Evolutionary conservation across 2,113 vertebrate genomes (phyloP).

Genomic region (Bucco capensis): DNA sequence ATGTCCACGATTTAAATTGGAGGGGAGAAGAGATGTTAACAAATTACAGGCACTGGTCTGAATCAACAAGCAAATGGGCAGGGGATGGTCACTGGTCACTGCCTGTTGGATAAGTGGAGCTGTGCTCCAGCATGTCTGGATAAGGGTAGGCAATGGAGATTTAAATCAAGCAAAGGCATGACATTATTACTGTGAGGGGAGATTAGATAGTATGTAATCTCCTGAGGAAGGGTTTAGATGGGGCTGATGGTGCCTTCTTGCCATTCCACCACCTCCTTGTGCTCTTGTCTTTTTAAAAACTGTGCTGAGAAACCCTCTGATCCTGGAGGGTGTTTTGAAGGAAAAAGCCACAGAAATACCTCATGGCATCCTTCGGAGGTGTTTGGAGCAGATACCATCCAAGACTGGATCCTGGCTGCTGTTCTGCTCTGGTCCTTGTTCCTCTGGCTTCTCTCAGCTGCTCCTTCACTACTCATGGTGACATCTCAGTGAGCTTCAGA

Average conservation of each 20-base stretch:
- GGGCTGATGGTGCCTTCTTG: not conserved
- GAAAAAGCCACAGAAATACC: not conserved
- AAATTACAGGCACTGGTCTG: constrained; percentile 33
- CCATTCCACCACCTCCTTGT: not conserved
- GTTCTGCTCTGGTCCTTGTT: not conserved
- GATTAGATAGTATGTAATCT: constrained; percentile 25
- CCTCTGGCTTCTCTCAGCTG: not conserved
- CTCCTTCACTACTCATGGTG: not conserved
- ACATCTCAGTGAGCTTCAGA: not conserved
- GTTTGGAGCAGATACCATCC: fast-evolving
- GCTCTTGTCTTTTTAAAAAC: not conserved
- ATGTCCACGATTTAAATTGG: not conserved
- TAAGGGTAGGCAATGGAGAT: not conserved
- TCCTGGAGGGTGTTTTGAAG: fast-evolving
- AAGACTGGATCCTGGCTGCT: not conserved
- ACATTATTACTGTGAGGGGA: constrained; percentile 22
- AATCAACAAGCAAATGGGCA: not conserved
- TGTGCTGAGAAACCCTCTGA: not conserved
- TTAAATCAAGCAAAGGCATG: constrained; percentile 3
- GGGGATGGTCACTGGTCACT: not conserved
- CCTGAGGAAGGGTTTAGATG: not conserved
- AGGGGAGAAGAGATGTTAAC: constrained; percentile 33
- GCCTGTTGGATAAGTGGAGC: not conserved
- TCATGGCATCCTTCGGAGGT: not conserved
- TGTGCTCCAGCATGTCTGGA: not conserved